A percentile compares a stretch with the other conserved stretches of the same genome.
Evolutionary conservation across 2,797 vertebrate species (phyloP).

Genomic region (Bovichtus variegatus): DNA sequence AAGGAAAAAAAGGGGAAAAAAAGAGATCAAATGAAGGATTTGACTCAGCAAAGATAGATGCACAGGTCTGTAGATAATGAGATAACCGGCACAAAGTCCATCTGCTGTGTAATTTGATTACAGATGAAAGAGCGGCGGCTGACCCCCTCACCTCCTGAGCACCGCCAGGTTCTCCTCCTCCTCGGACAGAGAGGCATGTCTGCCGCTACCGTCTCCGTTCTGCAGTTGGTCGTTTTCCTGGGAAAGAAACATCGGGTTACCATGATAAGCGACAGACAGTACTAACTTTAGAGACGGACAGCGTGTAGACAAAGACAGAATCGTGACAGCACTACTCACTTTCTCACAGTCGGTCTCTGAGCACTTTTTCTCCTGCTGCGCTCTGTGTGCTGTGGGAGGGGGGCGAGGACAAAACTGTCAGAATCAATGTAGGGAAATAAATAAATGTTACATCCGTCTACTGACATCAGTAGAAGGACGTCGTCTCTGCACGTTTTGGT

Average conservation of each 20-base stretch:
- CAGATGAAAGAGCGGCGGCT: constrained; percentile 33
- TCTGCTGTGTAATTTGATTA: constrained; percentile 60
- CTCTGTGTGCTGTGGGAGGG: constrained; percentile 80
- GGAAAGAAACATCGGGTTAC: not conserved
- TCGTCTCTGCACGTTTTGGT: not conserved
- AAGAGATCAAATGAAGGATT: constrained; percentile 8
- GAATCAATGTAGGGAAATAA: not conserved
- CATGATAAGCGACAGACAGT: not conserved
- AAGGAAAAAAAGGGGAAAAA: not conserved
- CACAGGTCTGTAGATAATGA: constrained; percentile 23
- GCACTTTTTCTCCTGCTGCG: constrained; percentile 76
- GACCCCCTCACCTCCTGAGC: constrained; percentile 89
- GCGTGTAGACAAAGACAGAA: not conserved
- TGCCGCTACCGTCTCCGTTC: constrained; percentile 81
- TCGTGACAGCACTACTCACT: constrained; percentile 69
- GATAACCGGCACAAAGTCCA: constrained; percentile 33
- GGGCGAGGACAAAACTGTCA: not conserved
- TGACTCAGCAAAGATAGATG: constrained; percentile 1
- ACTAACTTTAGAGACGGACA: not conserved
- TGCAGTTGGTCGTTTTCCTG: constrained; percentile 87
- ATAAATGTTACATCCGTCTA: not conserved
- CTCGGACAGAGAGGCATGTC: constrained; percentile 89
- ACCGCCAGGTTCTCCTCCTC: constrained; percentile 96
- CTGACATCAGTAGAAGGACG: not conserved
- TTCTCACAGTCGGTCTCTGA: constrained; percentile 87